A percentile compares a stretch with the other conserved stretches of the same genome.
These are phyloP conservation scores for Ursus arctos DNA, from an alignment of 2,113 vertebrate genomes.

Conservation along the genomic window DNA sequence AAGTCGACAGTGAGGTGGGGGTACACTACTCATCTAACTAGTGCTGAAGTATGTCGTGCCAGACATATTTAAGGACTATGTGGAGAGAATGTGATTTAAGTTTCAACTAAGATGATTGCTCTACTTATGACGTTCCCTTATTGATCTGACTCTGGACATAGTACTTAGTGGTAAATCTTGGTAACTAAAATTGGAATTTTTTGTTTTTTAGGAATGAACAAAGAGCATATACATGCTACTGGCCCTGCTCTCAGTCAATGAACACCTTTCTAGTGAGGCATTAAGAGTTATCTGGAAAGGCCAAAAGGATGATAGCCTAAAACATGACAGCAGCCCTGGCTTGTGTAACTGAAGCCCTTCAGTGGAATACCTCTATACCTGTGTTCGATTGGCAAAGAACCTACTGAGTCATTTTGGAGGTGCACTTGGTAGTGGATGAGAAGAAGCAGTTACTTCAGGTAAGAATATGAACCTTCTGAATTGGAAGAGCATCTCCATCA, in stretches of 20 bases:
- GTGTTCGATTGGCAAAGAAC: neutral
- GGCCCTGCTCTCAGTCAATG: neutral
- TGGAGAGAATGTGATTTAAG: neutral
- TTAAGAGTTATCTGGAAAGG: neutral
- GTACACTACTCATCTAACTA: neutral
- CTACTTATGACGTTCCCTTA: neutral
- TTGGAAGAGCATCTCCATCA: neutral
- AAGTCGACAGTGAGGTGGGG: neutral
- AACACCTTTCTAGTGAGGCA: neutral
- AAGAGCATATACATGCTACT: neutral
- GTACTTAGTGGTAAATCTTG: neutral
- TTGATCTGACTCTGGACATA: neutral
- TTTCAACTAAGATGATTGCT: neutral
- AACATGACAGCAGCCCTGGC: neutral
- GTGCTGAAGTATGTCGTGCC: neutral
- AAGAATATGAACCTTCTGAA: neutral
- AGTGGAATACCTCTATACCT: neutral
- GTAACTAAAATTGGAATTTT: neutral
- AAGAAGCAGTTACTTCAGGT: neutral
- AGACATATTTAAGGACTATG: neutral
- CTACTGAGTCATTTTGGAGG: neutral
- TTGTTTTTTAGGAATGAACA: neutral
- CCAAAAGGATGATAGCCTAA: neutral
- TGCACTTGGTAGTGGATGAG: neutral
- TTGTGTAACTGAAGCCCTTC: neutral